These are phyloP conservation scores for Hydraecia micacea DNA, from an alignment of 2,888 invertebrate genomes.

Conservation along the genomic window DNA sequence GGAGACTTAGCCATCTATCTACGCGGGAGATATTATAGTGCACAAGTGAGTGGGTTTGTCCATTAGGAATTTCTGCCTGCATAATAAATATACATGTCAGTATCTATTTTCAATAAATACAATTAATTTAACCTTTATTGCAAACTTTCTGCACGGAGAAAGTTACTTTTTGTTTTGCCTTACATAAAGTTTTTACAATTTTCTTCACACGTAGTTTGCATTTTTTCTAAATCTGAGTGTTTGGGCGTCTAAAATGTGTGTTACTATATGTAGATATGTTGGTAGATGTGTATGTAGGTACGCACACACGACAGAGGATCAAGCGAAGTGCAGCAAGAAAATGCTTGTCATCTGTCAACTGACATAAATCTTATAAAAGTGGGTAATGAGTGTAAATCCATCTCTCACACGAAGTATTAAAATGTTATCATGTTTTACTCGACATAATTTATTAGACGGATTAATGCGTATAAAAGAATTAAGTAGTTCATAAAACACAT, in stretches of 20 bases:
- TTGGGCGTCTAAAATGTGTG: neutral
- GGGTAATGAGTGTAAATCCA: constrained; percentile 37
- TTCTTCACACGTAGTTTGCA: neutral
- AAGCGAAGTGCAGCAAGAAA: constrained; percentile 28
- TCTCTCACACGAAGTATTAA: constrained; percentile 38
- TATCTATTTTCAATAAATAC: neutral
- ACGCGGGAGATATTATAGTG: neutral
- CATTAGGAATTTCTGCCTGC: neutral
- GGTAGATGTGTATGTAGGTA: neutral
- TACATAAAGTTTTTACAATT: constrained; percentile 4
- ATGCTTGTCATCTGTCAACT: constrained; percentile 29
- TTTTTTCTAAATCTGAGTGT: neutral
- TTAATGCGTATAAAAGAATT: constrained; percentile 22
- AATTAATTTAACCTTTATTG: neutral
- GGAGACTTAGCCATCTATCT: neutral
- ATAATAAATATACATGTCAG: neutral
- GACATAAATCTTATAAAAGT: constrained; percentile 44
- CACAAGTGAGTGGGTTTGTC: neutral
- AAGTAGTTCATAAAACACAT: neutral
- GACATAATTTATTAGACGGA: constrained; percentile 28
- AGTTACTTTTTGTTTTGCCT: neutral
- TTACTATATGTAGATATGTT: neutral
- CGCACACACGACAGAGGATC: constrained; percentile 5
- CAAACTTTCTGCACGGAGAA: neutral
- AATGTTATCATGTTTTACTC: constrained; percentile 38